phyloP scores from a whole-genome alignment of 2,113 vertebrate species.

The Atherinomorus stipes region DNA sequence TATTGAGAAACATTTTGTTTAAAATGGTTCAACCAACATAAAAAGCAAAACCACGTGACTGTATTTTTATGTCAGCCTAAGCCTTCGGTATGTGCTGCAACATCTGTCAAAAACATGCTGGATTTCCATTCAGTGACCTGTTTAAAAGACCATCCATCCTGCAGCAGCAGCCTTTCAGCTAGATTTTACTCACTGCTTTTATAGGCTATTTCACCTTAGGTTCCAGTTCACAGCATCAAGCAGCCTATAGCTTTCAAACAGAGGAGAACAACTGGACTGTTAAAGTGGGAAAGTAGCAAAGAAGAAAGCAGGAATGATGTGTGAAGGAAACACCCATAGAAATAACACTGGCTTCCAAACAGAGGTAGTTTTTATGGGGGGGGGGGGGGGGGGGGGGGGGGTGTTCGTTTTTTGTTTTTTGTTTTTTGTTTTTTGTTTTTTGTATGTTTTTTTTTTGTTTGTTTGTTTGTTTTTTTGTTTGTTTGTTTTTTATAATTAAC shows the following conservation, averaged over 20 bases:
- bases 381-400: no score
- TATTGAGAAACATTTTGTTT: background rate
- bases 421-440: background rate
- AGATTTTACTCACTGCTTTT: constrained; percentile 61
- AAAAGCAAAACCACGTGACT: background rate
- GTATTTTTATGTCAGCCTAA: background rate
- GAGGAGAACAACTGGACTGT: constrained; percentile 42
- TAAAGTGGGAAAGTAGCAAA: constrained; percentile 22
- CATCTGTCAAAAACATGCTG: constrained; percentile 37
- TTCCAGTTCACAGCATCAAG: constrained; percentile 66
- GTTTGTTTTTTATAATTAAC: background rate
- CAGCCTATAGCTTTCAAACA: constrained; percentile 56
- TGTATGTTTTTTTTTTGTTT: background rate
- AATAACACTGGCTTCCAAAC: background rate
- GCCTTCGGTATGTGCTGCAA: constrained; percentile 14
- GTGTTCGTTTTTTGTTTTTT: no score
- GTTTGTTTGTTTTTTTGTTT: background rate
- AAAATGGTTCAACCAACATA: background rate
- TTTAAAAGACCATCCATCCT: constrained; percentile 61
- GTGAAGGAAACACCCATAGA: background rate
- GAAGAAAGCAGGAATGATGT: constrained; percentile 16
- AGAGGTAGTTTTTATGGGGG: no score
- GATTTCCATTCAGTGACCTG: constrained; percentile 47
- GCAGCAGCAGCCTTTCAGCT: constrained; percentile 48
- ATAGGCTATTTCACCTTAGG: constrained; percentile 72